Base-by-base conservation (phyloP, 2,888 invertebrate species). In the Athetis lepigone region DNA sequence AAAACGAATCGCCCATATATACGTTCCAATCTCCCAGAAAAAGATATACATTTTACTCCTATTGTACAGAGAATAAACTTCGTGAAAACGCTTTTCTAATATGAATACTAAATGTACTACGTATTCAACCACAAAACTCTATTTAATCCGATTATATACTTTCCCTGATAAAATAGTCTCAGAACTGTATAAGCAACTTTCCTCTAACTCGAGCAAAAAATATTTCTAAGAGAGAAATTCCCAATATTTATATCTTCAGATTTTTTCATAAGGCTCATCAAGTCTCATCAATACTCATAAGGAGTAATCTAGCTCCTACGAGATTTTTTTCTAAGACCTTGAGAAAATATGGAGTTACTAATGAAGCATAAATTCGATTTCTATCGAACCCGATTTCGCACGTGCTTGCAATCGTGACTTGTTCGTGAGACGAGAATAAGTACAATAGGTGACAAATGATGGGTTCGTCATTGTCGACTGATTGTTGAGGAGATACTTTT, bases 341-440 rank as follows among this genome's bases (percentile, higher is more conserved):
- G 56, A 72, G 43, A 36, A 42, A 60, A 51, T 33, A 60, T 49
- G 59, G 60, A 55, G n/a, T n/a, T 63, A 25, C 51, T 68, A 77
- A 77, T 77, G 73, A 77, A 68, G 56, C 50, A 77, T 77, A 58
- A 61, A 78, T 70, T 78, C 56, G 74, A 79, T 77, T 79, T 65
- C 58, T 65, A 65, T 77, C 54, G 27, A 73, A 60, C 51, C 21
- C 57, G 33, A 64, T 55, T 58, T 51, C 72, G 13, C 57, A 58
- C 57, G 54, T 63, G 59, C 27, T 25, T 43, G 27, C 46, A 11
- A 37, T 23, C 23, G 47, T 63, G 59, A 64, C 61, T 62, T 76
- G 72, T 61, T 61, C 55, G 57, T 39, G 21, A 47, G 50, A 47
- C 61, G 65, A 58, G 57, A 55, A 9, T 52, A 40, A 59, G 68